These are phyloP conservation scores for Eriosoma lanigerum DNA, from an alignment of 1,140 invertebrate species.

Conservation along the genomic window DNA sequence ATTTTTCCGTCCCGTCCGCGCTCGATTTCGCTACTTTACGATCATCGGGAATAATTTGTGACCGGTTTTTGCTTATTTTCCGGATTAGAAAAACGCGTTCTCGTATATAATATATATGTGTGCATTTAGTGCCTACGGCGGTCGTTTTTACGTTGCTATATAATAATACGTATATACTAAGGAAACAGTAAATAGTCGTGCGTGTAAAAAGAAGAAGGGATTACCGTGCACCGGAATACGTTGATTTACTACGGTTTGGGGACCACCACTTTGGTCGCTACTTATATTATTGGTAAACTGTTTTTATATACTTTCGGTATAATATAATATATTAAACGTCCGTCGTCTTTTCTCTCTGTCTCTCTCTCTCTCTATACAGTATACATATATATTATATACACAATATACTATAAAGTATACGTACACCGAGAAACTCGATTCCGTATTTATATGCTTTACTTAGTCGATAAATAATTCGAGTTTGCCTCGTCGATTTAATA, in stretches of 20 bases:
- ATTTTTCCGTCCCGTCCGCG: not conserved
- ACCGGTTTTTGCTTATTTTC: constrained; percentile 51
- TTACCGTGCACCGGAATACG: constrained; percentile 12
- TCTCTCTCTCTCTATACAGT: not conserved
- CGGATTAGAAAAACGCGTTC: constrained; percentile 42
- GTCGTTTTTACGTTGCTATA: constrained; percentile 26
- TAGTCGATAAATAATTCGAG: constrained; percentile 26
- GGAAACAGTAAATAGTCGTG: not conserved
- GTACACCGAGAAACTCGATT: not conserved
- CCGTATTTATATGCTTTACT: too few relatives aligned
- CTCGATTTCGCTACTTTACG: not conserved
- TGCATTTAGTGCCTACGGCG: not conserved
- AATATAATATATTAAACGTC: constrained; percentile 40
- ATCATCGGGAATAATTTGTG: constrained; percentile 48
- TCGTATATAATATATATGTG: not conserved
- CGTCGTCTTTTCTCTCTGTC: not conserved
- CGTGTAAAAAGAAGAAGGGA: constrained; percentile 33
- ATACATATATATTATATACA: too few relatives aligned
- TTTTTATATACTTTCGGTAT: constrained; percentile 12
- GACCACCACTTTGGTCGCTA: not conserved
- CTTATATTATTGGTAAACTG: not conserved
- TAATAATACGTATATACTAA: not conserved
- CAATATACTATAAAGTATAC: not conserved
- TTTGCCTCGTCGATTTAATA: constrained; percentile 2
- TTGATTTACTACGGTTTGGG: constrained; percentile 35